A percentile compares a stretch with the other conserved stretches of the same genome.
phyloP scores from a whole-genome alignment of 2,797 vertebrate genomes.

The Poeciliopsis presidionis region DNA sequence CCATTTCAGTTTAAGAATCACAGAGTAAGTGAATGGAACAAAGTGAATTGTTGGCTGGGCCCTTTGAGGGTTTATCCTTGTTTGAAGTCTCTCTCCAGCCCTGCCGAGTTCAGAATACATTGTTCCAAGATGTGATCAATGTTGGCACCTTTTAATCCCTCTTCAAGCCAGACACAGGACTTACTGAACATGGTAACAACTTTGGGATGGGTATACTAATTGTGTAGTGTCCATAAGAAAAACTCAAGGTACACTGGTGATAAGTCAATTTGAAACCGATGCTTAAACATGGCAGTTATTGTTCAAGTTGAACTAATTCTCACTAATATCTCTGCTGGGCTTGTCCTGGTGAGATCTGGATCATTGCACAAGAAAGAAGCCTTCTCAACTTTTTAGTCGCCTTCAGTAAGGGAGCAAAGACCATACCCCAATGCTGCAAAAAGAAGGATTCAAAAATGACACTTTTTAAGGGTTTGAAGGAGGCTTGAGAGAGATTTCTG shows the following conservation, averaged over 20 bases:
- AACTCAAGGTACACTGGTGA: constrained; percentile 45
- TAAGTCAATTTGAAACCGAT: constrained; percentile 52
- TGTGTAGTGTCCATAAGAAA: constrained; percentile 66
- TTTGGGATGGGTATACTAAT: constrained; percentile 75
- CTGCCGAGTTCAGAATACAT: constrained; percentile 74
- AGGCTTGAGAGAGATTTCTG: constrained; percentile 76
- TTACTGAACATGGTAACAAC: constrained; percentile 78
- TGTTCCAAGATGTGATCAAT: constrained; percentile 78
- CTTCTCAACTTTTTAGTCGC: constrained; percentile 58
- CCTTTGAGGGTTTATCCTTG: constrained; percentile 67
- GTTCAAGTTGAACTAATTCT: constrained; percentile 19
- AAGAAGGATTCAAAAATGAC: constrained; percentile 79
- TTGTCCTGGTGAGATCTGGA: constrained; percentile 43
- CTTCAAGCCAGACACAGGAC: constrained; percentile 72
- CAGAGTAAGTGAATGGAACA: constrained; percentile 77
- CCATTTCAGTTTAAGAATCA: constrained; percentile 75
- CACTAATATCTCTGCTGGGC: constrained; percentile 27
- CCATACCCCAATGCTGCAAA: constrained; percentile 68
- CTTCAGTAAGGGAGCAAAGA: constrained; percentile 62
- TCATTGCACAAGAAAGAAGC: constrained; percentile 53
- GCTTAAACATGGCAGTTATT: not conserved
- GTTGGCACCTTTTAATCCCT: constrained; percentile 80
- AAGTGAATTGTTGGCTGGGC: constrained; percentile 70
- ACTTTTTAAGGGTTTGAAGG: constrained; percentile 77
- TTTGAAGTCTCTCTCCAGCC: constrained; percentile 77